Percentiles rank a stretch among this genome's conserved stretches.
These are phyloP conservation scores for Ia io DNA, from an alignment of 2,113 vertebrate genomes.

Conservation along the genomic window DNA sequence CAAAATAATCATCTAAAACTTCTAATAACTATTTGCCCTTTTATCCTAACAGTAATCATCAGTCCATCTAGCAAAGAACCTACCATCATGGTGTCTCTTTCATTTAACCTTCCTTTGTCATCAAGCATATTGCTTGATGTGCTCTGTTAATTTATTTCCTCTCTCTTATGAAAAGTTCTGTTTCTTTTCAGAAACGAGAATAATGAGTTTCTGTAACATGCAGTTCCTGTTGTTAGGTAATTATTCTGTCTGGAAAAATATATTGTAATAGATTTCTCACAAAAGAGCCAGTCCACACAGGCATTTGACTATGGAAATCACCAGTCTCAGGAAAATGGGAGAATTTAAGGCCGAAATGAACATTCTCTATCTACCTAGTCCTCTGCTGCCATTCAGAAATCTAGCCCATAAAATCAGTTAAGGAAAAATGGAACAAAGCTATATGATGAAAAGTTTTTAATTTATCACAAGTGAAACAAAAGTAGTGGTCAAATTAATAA, in stretches of 20 bases:
- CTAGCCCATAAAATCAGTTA: background rate
- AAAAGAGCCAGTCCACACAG: slow-evolving; percentile 46
- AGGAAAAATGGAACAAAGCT: background rate
- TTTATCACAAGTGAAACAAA: background rate
- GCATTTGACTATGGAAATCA: slow-evolving; percentile 53
- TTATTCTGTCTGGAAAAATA: slow-evolving; percentile 66
- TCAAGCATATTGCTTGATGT: slow-evolving; percentile 33
- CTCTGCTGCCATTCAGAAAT: background rate
- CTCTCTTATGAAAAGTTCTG: slow-evolving; percentile 59
- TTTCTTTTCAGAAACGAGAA: slow-evolving; percentile 68
- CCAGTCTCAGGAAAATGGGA: slow-evolving; percentile 22
- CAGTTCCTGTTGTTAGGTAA: slow-evolving; percentile 47
- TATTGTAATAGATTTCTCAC: slow-evolving; percentile 64
- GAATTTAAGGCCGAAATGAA: slow-evolving; percentile 26
- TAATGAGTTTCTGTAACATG: slow-evolving; percentile 54
- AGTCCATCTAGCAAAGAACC: background rate
- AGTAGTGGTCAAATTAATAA: background rate
- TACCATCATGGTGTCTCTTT: slow-evolving; percentile 26
- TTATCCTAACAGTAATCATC: slow-evolving; percentile 26
- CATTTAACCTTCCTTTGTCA: slow-evolving; percentile 66
- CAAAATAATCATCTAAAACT: slow-evolving; percentile 55
- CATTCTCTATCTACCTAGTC: background rate
- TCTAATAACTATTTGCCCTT: slow-evolving; percentile 54
- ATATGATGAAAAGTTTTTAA: background rate
- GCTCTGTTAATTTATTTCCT: slow-evolving; percentile 62